Conservation (phyloP, 2,113 vertebrate species). For the Callaeas wilsoni region DNA sequence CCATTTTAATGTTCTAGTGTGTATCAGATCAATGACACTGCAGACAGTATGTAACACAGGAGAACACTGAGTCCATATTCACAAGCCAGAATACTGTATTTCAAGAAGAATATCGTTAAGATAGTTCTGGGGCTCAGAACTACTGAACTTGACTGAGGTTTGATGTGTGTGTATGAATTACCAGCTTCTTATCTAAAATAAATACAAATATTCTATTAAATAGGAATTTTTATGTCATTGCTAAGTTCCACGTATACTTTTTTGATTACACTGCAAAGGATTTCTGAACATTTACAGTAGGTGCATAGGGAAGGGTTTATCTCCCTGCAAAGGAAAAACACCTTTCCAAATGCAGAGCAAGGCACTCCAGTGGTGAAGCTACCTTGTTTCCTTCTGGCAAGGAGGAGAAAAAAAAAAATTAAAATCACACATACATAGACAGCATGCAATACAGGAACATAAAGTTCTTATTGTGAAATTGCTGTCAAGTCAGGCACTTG, state of each 20-base stretch:
- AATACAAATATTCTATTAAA: not conserved
- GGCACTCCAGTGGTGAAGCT: not conserved
- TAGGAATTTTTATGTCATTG: not conserved
- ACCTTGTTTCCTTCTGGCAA: not conserved
- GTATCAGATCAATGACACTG: not conserved
- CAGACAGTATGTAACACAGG: not conserved
- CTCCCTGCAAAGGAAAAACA: not conserved
- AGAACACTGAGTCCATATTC: not conserved
- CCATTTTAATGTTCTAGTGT: not conserved
- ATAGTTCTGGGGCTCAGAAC: not conserved
- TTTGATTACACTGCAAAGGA: not conserved
- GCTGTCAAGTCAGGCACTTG: conserved; percentile 29
- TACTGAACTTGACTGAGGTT: not conserved
- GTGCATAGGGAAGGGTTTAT: not conserved
- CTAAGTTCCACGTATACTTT: not conserved
- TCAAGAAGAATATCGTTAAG: not conserved
- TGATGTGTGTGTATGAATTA: not conserved
- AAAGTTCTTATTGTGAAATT: conserved; percentile 12
- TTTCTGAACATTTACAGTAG: not conserved
- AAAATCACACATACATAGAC: not conserved
- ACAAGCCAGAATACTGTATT: not conserved
- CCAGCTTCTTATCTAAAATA: not conserved
- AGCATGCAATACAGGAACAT: not conserved
- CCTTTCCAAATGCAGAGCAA: not conserved
- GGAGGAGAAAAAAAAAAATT: not conserved